Conservation (phyloP, 1,140 invertebrate genomes). For the Littorina saxatilis region DNA sequence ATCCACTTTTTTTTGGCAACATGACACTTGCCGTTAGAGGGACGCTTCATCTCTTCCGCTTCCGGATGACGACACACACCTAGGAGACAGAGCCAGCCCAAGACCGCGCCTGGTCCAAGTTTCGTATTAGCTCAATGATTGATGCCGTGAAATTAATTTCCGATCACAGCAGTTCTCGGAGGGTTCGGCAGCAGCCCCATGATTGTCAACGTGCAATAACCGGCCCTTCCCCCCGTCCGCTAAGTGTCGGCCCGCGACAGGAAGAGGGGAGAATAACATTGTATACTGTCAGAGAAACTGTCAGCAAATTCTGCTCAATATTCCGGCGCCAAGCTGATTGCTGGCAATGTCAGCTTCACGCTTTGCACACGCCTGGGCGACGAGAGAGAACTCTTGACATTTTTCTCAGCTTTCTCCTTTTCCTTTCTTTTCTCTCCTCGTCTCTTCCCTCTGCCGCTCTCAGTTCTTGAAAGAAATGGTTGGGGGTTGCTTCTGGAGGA, state of each 20-base stretch:
- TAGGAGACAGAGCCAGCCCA: slow-evolving; percentile 30
- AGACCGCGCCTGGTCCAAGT: slow-evolving; percentile 4
- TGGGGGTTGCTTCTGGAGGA: too few relatives aligned
- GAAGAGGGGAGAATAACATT: slow-evolving; percentile 36
- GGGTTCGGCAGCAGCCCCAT: background rate
- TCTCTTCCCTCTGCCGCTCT: background rate
- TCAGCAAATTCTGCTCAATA: slow-evolving; percentile 14
- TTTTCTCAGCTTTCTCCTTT: background rate
- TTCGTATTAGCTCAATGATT: slow-evolving; percentile 36
- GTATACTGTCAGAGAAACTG: slow-evolving; percentile 25
- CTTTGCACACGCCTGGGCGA: background rate
- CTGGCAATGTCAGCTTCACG: background rate
- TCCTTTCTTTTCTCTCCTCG: background rate
- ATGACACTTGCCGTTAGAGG: slow-evolving; percentile 18
- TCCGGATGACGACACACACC: slow-evolving; percentile 26
- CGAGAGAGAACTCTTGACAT: background rate
- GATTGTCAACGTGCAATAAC: slow-evolving; percentile 33
- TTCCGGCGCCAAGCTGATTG: background rate
- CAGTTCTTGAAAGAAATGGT: too few relatives aligned
- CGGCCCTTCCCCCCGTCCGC: background rate
- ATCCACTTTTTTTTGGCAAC: slow-evolving; percentile 40
- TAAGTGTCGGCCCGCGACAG: background rate
- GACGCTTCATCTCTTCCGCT: slow-evolving; percentile 33
- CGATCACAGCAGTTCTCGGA: slow-evolving; percentile 11
- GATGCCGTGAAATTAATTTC: slow-evolving; percentile 39